phyloP scores from a whole-genome alignment of 2,888 invertebrate species.

The Drosophila acutilabella region DNA sequence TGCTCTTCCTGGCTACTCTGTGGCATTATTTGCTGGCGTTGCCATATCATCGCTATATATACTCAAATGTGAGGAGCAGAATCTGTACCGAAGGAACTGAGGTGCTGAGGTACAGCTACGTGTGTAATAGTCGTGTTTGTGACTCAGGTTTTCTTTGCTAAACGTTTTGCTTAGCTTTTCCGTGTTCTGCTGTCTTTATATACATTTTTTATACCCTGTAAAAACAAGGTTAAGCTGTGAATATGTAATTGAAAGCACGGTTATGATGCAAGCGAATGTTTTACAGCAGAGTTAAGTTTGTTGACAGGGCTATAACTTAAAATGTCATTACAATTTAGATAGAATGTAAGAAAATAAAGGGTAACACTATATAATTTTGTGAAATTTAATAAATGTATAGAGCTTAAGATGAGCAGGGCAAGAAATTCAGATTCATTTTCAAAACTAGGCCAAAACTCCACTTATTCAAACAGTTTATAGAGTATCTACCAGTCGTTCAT shows the following conservation, averaged over 20 bases:
- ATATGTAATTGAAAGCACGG: not conserved
- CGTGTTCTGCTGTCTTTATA: no score
- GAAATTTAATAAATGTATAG: no score
- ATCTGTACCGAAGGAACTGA: constrained; percentile 4
- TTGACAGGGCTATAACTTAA: no score
- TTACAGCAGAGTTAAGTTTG: no score
- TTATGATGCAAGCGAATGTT: no score
- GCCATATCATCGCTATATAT: constrained; percentile 32
- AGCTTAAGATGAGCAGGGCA: no score
- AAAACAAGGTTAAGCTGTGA: not conserved
- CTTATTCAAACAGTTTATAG: not conserved
- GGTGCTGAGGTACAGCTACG: not conserved
- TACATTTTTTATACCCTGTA: not conserved
- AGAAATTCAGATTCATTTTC: no score
- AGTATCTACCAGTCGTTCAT: constrained; percentile 10
- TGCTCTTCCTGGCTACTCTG: not conserved
- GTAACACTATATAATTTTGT: no score
- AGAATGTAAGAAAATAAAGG: no score
- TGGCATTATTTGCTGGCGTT: constrained; percentile 4
- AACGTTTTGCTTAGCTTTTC: not conserved
- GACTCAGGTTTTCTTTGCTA: not conserved
- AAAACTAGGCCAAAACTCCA: not conserved
- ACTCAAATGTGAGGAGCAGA: constrained; percentile 14
- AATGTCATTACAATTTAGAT: no score
- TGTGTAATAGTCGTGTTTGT: constrained; percentile 14